Evolutionary conservation across 2,888 invertebrate genomes (phyloP).

Genomic region (Andrena bucephala): DNA sequence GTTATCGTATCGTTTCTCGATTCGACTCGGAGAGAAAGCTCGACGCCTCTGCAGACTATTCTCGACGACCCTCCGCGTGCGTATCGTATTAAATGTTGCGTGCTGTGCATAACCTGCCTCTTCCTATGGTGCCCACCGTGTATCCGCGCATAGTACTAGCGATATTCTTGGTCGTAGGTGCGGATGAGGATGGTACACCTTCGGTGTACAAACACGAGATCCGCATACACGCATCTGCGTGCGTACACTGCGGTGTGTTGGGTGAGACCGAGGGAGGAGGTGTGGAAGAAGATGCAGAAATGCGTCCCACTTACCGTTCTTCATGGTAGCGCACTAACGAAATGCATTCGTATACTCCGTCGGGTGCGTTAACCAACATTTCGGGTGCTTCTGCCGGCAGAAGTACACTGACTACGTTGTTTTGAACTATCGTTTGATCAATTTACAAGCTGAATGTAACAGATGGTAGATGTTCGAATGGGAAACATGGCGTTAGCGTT

Average conservation of each 20-base stretch:
- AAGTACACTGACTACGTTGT: neutral
- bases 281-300: constrained; percentile 66
- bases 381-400: neutral
- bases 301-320: constrained; percentile 79
- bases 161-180: constrained; percentile 67
- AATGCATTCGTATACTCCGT: constrained; percentile 42
- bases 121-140: constrained; percentile 76
- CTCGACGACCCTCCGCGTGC: constrained; percentile 70
- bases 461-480: too few species aligned
- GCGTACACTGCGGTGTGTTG: constrained; percentile 17
- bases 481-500: too few species aligned
- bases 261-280: constrained; percentile 41
- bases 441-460: too few species aligned
- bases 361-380: constrained; percentile 23
- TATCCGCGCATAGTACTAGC: constrained; percentile 60
- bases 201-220: constrained; percentile 54
- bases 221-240: constrained; percentile 34
- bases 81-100: constrained; percentile 75
- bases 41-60: constrained; percentile 80
- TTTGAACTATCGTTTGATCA: too few species aligned
- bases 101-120: constrained; percentile 75
- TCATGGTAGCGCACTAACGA: constrained; percentile 60
- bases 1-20: constrained; percentile 45
- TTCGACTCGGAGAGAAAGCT: constrained; percentile 57
- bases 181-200: constrained; percentile 68